Conservation (phyloP, 92 coral and sea anemone genomes). For the Epizoanthus illoricatus region DNA sequence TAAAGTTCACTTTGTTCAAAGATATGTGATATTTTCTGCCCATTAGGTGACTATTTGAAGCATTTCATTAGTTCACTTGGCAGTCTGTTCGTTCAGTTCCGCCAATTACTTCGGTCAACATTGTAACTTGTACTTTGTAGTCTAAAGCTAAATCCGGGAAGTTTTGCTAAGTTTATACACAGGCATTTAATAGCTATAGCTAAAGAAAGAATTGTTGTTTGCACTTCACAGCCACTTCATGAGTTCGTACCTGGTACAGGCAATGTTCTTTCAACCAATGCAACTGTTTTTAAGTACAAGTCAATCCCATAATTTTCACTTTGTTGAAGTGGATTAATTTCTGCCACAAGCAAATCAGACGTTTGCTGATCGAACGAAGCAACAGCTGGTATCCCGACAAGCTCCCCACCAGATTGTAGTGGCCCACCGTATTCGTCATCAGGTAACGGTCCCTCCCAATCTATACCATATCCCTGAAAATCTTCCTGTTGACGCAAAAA, state of each 20-base stretch:
- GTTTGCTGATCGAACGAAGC: conserved; percentile 10
- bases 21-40: too few relatives aligned
- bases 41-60: too few relatives aligned
- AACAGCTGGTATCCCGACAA: conserved; percentile 10
- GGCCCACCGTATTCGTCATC: conserved; percentile 13
- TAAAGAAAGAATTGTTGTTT: neutral
- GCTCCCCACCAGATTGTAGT: conserved; percentile 13
- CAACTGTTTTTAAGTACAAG: conserved; percentile 25
- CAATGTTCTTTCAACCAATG: neutral
- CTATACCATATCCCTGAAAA: conserved; percentile 22
- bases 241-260: neutral
- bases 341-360: conserved; percentile 17
- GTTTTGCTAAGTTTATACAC: too few relatives aligned
- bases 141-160: too few relatives aligned
- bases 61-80: too few relatives aligned
- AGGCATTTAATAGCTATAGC: neutral
- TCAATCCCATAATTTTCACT: conserved; percentile 23
- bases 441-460: conserved; percentile 26
- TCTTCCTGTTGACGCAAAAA: conserved; percentile 24
- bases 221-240: neutral
- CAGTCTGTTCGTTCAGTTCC: too few relatives aligned
- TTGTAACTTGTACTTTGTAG: too few relatives aligned
- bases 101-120: too few relatives aligned
- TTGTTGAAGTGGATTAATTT: conserved; percentile 20
- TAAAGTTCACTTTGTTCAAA: too few relatives aligned